Conservation (phyloP, 1,140 invertebrate species). For the Phymastichus coffea region DNA sequence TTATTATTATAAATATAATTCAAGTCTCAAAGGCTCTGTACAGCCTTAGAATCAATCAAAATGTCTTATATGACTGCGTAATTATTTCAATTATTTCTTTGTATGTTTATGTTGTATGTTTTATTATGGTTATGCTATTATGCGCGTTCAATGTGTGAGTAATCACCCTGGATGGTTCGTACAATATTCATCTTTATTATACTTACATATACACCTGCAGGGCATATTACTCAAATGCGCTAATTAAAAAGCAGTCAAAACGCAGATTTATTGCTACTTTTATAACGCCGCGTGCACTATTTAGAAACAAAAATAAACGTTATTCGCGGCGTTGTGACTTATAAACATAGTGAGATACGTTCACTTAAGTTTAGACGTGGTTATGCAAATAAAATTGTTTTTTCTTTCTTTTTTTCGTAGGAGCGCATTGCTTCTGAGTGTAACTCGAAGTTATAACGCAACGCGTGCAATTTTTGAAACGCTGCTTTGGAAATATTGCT, state of each 20-base stretch:
- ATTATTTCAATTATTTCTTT: constrained; percentile 8
- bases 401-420: constrained; percentile 2
- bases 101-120: constrained; percentile 18
- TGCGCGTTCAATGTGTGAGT: constrained; percentile 19
- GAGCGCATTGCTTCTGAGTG: constrained; percentile 11
- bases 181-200: constrained; percentile 10
- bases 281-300: constrained; percentile 13
- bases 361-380: background rate
- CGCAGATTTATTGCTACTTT: constrained; percentile 16
- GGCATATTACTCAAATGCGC: constrained; percentile 6
- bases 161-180: background rate
- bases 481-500: constrained; percentile 21
- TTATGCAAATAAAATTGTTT: constrained; percentile 4
- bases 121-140: constrained; percentile 23
- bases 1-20: constrained; percentile 5
- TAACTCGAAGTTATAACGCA: constrained; percentile 12
- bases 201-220: too few relatives aligned
- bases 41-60: constrained; percentile 22
- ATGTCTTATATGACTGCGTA: constrained; percentile 20
- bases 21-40: constrained; percentile 5
- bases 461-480: constrained; percentile 24
- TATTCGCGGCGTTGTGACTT: constrained; percentile 23
- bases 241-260: constrained; percentile 12
- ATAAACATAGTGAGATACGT: background rate
- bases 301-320: background rate